phyloP scores from a whole-genome alignment of 2,113 vertebrate genomes.

The Bucco capensis region DNA sequence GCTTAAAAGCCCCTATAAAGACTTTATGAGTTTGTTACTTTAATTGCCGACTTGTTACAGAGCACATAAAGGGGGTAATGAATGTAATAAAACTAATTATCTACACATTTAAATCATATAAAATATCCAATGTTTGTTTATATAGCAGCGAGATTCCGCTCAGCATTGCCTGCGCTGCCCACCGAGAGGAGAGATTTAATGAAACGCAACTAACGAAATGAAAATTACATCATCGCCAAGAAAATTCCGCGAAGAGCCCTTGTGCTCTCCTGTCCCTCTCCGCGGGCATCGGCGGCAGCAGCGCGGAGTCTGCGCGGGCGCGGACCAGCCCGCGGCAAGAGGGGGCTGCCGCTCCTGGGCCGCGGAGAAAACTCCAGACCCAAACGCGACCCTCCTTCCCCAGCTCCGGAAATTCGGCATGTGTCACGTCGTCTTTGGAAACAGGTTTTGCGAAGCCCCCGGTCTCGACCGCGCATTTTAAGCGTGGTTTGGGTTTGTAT shows the following conservation, averaged over 20 bases:
- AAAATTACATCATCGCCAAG: conserved; percentile 56
- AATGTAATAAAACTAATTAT: conserved; percentile 93
- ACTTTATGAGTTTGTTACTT: conserved; percentile 89
- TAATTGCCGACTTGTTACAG: conserved; percentile 91
- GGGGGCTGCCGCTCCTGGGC: background rate
- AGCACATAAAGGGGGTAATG: conserved; percentile 89
- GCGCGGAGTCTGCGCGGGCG: background rate
- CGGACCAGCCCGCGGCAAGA: background rate
- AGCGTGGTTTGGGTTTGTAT: background rate
- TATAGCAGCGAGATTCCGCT: conserved; percentile 46
- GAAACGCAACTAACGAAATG: conserved; percentile 61
- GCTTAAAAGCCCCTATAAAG: conserved; percentile 83
- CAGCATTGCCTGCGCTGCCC: conserved; percentile 56
- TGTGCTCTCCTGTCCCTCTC: background rate
- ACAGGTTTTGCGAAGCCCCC: background rate
- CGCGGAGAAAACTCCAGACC: background rate
- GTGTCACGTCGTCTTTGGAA: background rate
- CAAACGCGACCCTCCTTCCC: background rate
- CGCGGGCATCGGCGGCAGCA: background rate
- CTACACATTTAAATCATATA: conserved; percentile 83
- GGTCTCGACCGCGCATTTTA: background rate
- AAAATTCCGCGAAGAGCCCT: background rate
- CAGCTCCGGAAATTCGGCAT: background rate
- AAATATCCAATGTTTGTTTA: conserved; percentile 77
- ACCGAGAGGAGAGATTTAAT: conserved; percentile 71